phyloP scores from a whole-genome alignment of 2,797 vertebrate species.

The Melanotaenia trifasciata region DNA sequence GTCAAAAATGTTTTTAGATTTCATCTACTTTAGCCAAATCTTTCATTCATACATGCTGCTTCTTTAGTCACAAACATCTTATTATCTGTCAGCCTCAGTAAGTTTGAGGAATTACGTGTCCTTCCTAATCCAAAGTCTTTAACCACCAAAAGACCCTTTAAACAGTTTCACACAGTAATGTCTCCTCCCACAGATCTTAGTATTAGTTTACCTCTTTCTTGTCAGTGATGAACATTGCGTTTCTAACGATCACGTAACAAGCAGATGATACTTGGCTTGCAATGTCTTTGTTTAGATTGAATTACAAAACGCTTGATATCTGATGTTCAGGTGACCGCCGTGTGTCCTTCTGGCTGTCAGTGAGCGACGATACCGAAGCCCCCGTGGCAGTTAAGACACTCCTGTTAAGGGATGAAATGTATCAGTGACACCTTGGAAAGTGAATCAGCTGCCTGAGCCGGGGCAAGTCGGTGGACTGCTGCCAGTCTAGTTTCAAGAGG shows the following conservation, averaged over 20 bases:
- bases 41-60: not conserved
- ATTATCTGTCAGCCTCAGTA: not conserved
- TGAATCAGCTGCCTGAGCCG: conserved; percentile 54
- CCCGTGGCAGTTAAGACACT: conserved; percentile 56
- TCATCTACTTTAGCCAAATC: not conserved
- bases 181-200: conserved; percentile 1
- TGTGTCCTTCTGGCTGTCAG: conserved; percentile 66
- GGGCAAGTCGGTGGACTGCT: conserved; percentile 29
- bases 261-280: conserved; percentile 61
- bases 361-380: conserved; percentile 40
- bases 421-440: conserved; percentile 77
- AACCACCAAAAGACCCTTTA: conserved; percentile 10
- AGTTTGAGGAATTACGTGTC: not conserved
- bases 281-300: conserved; percentile 68
- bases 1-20: not conserved
- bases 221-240: conserved; percentile 40
- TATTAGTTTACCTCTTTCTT: conserved; percentile 48
- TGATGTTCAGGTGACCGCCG: conserved; percentile 72
- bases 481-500: conserved; percentile 48
- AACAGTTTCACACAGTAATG: conserved; percentile 34
- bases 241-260: conserved; percentile 55
- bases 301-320: conserved; percentile 78
- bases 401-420: conserved; percentile 55
- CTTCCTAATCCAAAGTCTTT: not conserved
- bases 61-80: not conserved